Percentiles rank a stretch among this genome's conserved stretches.
Conservation (phyloP, 2,113 vertebrate genomes). For the Epinephelus moara region DNA sequence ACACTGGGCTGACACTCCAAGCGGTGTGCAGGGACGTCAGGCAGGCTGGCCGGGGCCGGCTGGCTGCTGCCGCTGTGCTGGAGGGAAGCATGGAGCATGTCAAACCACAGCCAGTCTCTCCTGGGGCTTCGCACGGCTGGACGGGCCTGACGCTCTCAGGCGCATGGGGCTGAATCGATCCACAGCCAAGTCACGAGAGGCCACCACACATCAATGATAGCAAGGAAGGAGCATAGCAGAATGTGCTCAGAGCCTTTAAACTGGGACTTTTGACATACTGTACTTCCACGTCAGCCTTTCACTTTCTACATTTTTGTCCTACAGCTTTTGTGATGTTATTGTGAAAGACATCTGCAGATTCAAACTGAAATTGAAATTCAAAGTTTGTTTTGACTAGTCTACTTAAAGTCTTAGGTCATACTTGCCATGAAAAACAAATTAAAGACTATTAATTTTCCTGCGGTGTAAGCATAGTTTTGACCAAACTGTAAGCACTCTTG, state of each 20-base stretch:
- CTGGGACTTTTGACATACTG: constrained; percentile 11
- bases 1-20: constrained; percentile 68
- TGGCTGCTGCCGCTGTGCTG: constrained; percentile 46
- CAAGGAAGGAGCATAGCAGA: constrained; percentile 14
- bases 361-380: no score
- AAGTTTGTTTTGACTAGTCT: background rate
- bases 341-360: background rate
- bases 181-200: constrained; percentile 61
- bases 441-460: background rate
- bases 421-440: background rate
- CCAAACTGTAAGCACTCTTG: no score
- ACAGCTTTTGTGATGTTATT: background rate
- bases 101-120: constrained; percentile 70
- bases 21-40: constrained; percentile 51
- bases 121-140: constrained; percentile 56
- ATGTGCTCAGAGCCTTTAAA: constrained; percentile 41
- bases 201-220: constrained; percentile 60
- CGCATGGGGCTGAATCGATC: constrained; percentile 61
- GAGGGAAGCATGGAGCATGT: constrained; percentile 67
- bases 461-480: background rate
- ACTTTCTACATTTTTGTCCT: background rate
- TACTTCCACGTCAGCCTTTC: constrained; percentile 7
- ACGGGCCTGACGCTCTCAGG: constrained; percentile 55
- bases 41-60: constrained; percentile 44
- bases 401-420: background rate